Base-by-base conservation (phyloP, 37 sponge, comb jelly and placozoan species). In the Diacarnus erythraeanus region DNA sequence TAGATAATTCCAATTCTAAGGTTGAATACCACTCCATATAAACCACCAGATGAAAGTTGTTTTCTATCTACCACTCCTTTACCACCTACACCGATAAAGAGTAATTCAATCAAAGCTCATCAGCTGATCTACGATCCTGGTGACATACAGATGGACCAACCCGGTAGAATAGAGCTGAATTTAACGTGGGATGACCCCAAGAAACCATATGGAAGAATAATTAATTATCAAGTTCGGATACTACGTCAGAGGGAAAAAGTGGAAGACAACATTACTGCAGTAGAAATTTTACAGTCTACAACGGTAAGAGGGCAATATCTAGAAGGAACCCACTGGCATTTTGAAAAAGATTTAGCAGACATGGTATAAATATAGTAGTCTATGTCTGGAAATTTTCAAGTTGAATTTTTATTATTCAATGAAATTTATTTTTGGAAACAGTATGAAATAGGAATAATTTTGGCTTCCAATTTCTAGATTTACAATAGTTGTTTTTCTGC, bases 101-200 rank as follows among this genome's bases (percentile, higher is more conserved):
- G 44, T 37, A 37, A 30, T 2, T 57, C 82, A 4, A 60, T 81
- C 12, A 56, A 5, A 4, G 38, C 72, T 27, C 27, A 12, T 2
- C 12, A 72, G 10, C 51, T 47, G 10, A 47, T 15, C 51, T 47
- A 47, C 12, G n/a, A n/a, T n/a, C n/a, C n/a, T n/a, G n/a, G n/a
- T n/a, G 71, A 15, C 2, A 47, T 70, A 4, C 31, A 3, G 5
- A 8, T 3, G 9, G 47, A 2, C 37, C 23, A 38, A 2, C 23
- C 34, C 17, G 38, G 2, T 8, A 3, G 0, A 0, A 2, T 81
- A 0, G n/a, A 31, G 8, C 41, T 81, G 3, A 72, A 57, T 59
- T 22, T 60, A 10, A 47, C 72, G 5, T 81, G 82, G 82, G 64
- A 72, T 8, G 35, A 38, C 25, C 73, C 82, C 25, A 5, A 5